These are phyloP conservation scores for Mythimna ferrago DNA, from an alignment of 2,888 invertebrate genomes.

Conservation along the genomic window DNA sequence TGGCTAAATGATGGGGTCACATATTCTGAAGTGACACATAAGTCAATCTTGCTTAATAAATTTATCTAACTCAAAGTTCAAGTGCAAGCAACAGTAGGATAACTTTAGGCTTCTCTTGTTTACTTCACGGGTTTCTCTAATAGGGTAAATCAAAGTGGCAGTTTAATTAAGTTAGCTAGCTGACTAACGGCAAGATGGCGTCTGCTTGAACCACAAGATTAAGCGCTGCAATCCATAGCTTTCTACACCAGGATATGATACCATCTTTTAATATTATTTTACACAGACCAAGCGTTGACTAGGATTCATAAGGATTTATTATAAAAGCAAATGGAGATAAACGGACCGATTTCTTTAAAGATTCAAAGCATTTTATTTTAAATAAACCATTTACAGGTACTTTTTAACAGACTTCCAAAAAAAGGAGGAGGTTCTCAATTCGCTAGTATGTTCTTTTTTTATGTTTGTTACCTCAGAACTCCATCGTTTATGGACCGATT, in stretches of 20 bases:
- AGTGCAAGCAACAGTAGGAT: conserved; percentile 12
- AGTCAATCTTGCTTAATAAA: conserved; percentile 1
- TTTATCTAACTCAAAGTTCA: conserved; percentile 1
- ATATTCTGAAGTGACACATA: background rate
- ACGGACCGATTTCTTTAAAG: background rate
- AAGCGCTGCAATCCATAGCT: conserved; percentile 16
- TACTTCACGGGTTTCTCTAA: conserved; percentile 4
- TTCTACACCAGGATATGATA: conserved; percentile 5
- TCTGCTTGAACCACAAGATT: conserved; percentile 35
- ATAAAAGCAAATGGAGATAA: background rate
- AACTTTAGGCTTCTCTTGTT: background rate
- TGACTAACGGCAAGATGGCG: conserved; percentile 13
- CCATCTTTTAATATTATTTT: conserved; percentile 6
- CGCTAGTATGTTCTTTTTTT: no score
- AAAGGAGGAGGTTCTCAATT: no score
- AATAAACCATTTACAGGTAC: no score
- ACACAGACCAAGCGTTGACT: background rate
- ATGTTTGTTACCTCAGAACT: no score
- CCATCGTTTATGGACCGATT: no score
- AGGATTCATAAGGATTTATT: background rate
- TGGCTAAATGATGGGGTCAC: no score
- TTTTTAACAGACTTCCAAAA: no score
- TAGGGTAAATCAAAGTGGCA: conserved; percentile 33
- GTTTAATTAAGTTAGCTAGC: conserved; percentile 36
- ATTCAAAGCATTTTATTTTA: no score